These are phyloP conservation scores for Thunnus thynnus DNA, from an alignment of 2,113 vertebrate genomes.

Conservation along the genomic window DNA sequence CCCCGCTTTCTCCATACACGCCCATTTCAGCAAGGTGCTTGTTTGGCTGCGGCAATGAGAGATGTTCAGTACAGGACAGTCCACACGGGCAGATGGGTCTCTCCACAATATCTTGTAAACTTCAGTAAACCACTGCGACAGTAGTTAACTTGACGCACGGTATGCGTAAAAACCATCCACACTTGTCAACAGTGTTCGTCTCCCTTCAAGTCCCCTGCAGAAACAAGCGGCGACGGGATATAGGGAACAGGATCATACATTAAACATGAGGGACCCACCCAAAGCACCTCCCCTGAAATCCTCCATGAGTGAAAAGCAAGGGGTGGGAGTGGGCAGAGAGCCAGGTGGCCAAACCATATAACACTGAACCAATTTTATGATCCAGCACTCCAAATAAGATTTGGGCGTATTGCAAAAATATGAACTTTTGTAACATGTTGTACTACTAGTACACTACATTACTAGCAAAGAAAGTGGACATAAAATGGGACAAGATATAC, in stretches of 20 bases:
- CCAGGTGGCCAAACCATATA: constrained; percentile 44
- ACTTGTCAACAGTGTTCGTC: constrained; percentile 19
- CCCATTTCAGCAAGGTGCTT: constrained; percentile 69
- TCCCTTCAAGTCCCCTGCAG: constrained; percentile 39
- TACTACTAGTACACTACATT: not conserved
- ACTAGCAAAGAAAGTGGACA: not conserved
- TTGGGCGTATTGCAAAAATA: not conserved
- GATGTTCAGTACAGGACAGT: constrained; percentile 55
- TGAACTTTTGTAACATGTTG: not conserved
- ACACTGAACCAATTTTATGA: not conserved
- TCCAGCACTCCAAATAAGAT: constrained; percentile 1
- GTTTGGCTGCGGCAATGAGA: constrained; percentile 29
- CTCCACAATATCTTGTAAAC: constrained; percentile 32
- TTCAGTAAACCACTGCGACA: constrained; percentile 20
- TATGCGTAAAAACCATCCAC: constrained; percentile 31
- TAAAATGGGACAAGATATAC: not conserved
- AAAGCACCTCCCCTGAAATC: constrained; percentile 75
- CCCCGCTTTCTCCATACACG: constrained; percentile 36
- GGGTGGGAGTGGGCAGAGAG: constrained; percentile 55
- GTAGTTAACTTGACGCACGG: constrained; percentile 24
- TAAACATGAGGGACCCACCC: constrained; percentile 79
- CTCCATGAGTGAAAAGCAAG: constrained; percentile 39
- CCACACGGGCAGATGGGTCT: constrained; percentile 9
- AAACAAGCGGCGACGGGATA: constrained; percentile 55
- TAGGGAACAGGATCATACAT: constrained; percentile 65